Base-by-base conservation (phyloP, 2,797 vertebrate species). In the Gila robusta region DNA sequence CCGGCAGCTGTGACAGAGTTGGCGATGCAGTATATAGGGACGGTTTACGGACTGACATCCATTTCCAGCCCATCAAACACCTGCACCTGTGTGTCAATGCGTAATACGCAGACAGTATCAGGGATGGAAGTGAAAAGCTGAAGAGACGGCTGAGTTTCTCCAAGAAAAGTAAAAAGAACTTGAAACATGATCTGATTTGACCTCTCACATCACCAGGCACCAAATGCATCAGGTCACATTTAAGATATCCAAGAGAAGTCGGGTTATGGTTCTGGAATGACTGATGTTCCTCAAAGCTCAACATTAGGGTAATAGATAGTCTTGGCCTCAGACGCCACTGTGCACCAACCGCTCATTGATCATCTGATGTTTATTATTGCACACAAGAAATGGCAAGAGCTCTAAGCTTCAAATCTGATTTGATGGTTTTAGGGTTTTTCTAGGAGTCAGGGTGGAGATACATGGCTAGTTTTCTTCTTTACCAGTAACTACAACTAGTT, bases 1-100 rank as follows among this genome's bases (percentile, higher is more conserved):
- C 21, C n/a, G 49, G 84, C 69, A n/a, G 59, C 62, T 77, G 79
- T 83, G 84, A 86, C 87, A 88, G 84, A 86, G 12, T 66, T 47
- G 64, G 67, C 67, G 78, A 73, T 80, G 78, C 78, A 81, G 84
- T 41, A 1, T 39, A 3, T 64, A 62, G 54, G 12, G 71, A 76
- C 7, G 64, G n/a, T 86, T 76, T 81, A 67, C 26, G 21, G 85
- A 81, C 85, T 81, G 79, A 35, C 79, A 67, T 81, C 47, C 79
- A 69, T 86, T 81, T 76, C 79, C 71, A 76, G 70, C 59, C 79
- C 79, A 86, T 86, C 85, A 76, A 52, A 67, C 85, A 67, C 62
- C 70, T 66, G 85, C n/a, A 49, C n/a, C 52, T 16, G 39, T 70
- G 49, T 47, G 69, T 88, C 87, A 79, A 28, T 71, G 47, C 44